A percentile compares a stretch with the other conserved stretches of the same genome.
Conservation (phyloP, 1,140 invertebrate species). For the Drosophila seguyi region DNA sequence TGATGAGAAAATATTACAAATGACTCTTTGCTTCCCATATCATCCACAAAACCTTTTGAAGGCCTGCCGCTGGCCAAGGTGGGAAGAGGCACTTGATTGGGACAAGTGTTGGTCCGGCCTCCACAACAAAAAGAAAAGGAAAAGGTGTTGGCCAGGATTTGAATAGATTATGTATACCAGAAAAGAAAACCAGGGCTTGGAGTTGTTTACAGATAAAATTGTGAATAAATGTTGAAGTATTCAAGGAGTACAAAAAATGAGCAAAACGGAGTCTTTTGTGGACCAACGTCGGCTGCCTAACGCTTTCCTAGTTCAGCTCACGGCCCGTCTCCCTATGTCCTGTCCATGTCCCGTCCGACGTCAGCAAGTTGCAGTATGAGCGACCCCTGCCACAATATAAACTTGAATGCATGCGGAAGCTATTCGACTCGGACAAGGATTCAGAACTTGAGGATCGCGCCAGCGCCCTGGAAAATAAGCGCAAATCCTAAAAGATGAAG, state of each 20-base stretch:
- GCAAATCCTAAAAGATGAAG: too few species aligned
- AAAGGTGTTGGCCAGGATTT: slow-evolving; percentile 28
- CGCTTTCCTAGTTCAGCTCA: too few species aligned
- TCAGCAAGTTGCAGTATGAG: too few species aligned
- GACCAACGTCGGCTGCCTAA: too few species aligned
- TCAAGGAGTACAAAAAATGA: background rate
- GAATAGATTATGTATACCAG: slow-evolving; percentile 5
- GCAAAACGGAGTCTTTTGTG: too few species aligned
- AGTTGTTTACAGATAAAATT: background rate
- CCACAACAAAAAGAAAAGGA: background rate
- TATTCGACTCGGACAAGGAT: too few species aligned
- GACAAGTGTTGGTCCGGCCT: slow-evolving; percentile 8
- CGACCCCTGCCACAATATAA: too few species aligned
- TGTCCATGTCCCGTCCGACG: too few species aligned
- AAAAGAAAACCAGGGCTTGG: background rate
- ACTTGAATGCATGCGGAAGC: too few species aligned
- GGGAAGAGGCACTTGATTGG: slow-evolving; percentile 32
- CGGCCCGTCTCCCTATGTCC: too few species aligned
- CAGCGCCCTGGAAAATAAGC: too few species aligned
- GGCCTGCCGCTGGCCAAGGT: slow-evolving; percentile 26
- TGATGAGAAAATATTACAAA: slow-evolving; percentile 58
- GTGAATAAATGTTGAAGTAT: background rate
- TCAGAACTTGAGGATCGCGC: too few species aligned
- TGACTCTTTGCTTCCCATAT: slow-evolving; percentile 36
- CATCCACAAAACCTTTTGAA: slow-evolving; percentile 32